These are phyloP conservation scores for Drosophila demipolita DNA, from an alignment of 2,888 invertebrate species.

Conservation along the genomic window DNA sequence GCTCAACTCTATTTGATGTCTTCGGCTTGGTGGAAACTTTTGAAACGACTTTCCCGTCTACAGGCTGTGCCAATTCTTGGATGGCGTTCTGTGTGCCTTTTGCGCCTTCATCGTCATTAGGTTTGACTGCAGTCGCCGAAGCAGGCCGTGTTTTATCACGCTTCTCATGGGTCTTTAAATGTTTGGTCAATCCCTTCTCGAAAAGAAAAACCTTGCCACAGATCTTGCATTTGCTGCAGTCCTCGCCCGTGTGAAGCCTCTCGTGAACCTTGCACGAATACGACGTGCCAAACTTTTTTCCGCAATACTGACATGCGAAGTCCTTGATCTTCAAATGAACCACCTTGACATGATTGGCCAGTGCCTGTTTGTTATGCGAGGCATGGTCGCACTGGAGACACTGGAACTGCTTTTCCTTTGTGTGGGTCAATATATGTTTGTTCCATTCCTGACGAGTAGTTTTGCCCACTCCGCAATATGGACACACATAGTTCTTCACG, in stretches of 20 bases:
- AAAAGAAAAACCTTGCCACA: slow-evolving; percentile 81
- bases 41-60: slow-evolving; percentile 2
- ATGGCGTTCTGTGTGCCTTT: neutral
- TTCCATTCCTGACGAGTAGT: slow-evolving; percentile 83
- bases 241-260: slow-evolving; percentile 80
- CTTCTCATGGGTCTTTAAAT: slow-evolving; percentile 80
- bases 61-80: neutral
- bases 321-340: slow-evolving; percentile 82
- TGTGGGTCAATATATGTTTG: slow-evolving; percentile 82
- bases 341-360: slow-evolving; percentile 80
- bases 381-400: slow-evolving; percentile 80
- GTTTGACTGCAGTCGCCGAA: slow-evolving; percentile 31
- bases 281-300: slow-evolving; percentile 79
- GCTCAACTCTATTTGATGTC: slow-evolving; percentile 71
- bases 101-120: neutral
- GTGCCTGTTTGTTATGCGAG: slow-evolving; percentile 81
- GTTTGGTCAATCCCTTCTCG: slow-evolving; percentile 78
- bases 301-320: slow-evolving; percentile 81
- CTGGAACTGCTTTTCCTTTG: slow-evolving; percentile 81
- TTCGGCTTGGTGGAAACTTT: slow-evolving; percentile 59
- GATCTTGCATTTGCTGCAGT: slow-evolving; percentile 78
- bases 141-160: slow-evolving; percentile 56
- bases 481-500: slow-evolving; percentile 84
- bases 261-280: slow-evolving; percentile 81
- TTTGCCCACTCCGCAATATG: slow-evolving; percentile 83